Evolutionary conservation across 2,797 vertebrate genomes (phyloP), one percentile per base, ranked within the genome.

Genomic region (Hypotaenidia philippensis): DNA sequence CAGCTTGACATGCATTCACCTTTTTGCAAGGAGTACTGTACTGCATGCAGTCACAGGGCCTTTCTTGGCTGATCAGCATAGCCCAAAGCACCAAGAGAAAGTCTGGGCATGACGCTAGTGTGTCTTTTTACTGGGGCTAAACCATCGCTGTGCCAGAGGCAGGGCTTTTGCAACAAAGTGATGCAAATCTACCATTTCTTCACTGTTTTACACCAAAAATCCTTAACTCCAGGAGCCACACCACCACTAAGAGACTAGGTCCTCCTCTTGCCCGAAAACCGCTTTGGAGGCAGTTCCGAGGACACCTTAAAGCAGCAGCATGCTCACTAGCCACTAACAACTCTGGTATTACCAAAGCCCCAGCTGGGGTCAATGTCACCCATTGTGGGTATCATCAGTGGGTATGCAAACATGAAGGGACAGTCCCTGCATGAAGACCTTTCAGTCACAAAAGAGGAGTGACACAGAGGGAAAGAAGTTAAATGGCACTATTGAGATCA

Each of bases 1-100:
- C 65, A 85, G 65, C 36, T 61, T 34, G 53, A 49, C 2, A 2
- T 1, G 3, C 3, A 6, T 4, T 6, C 3, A 19, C 29, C 8
- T 27, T 60, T 86, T 32, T 55, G 47, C 36, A 77, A 83, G 47
- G 19, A 29, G 11, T n/a, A 36, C 11, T 27, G 27, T 23, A 56
- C 5, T 45, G 25, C 41, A 49, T 18, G 41, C 13, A 26, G 11
- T 64, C 60, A 56, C 2, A 1, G 7, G 8, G 26, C 64, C 41
- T 85, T 88, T 49, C 21, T 71, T 44, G 40, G 26, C 32, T 36
- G 34, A 78, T 52, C 17, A 53, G 20, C 0, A 1, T 22, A 60
- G 45, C 25, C 31, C 45, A 79, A 88, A 80, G 45, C 22, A 63
- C 45, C 47, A 53, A 23, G 47, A 66, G 27, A 49, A 86, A 34